Evolutionary conservation across 1,140 invertebrate species (phyloP).

Genomic region (Zaprionus davidi): DNA sequence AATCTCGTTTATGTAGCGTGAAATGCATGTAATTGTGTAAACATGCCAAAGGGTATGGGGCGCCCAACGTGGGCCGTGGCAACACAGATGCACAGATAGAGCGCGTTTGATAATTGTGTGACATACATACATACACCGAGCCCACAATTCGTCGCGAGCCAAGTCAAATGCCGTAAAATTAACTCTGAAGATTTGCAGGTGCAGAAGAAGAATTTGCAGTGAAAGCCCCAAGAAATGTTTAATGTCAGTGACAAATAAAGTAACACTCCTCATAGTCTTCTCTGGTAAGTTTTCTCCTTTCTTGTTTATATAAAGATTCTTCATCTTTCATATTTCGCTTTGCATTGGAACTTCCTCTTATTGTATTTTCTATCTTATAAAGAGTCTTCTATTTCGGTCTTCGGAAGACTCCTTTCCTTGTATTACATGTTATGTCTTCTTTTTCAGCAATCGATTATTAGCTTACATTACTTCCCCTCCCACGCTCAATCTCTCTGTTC

Average conservation of each 20-base stretch:
- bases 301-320: too few relatives aligned
- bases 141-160: conserved; percentile 39
- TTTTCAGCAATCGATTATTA: not conserved
- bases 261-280: too few relatives aligned
- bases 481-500: not conserved
- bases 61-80: conserved; percentile 11
- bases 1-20: conserved; percentile 81
- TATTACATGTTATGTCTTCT: too few relatives aligned
- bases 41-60: conserved; percentile 47
- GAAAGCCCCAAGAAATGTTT: not conserved
- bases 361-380: too few relatives aligned
- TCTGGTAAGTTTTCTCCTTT: too few relatives aligned
- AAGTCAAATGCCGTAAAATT: conserved; percentile 33
- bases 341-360: too few relatives aligned
- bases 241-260: too few relatives aligned
- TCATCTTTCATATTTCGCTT: too few relatives aligned
- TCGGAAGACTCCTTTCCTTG: too few relatives aligned
- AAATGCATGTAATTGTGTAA: conserved; percentile 81
- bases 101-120: conserved; percentile 74
- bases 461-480: not conserved
- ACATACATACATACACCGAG: conserved; percentile 55
- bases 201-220: not conserved
- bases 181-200: not conserved
- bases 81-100: conserved; percentile 70
- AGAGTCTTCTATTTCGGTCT: too few relatives aligned